Percentiles rank a stretch among this genome's conserved stretches.
These are phyloP conservation scores for Paramormyrops hopkinsi DNA, from an alignment of 2,797 vertebrate species.

Conservation along the genomic window DNA sequence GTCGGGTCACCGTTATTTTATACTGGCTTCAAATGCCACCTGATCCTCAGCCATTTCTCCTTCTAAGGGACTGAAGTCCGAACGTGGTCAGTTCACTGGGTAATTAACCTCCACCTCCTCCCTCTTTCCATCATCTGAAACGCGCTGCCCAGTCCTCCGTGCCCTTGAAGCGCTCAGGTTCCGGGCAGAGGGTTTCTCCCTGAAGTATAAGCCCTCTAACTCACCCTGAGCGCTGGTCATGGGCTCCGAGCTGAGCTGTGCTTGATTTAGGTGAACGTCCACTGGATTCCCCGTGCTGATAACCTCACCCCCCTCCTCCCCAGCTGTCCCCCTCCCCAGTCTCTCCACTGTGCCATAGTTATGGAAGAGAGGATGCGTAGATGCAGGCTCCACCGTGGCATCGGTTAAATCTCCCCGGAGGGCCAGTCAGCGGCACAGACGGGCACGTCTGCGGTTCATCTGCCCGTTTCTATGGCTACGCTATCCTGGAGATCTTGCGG, in stretches of 20 bases:
- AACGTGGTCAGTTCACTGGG: neutral
- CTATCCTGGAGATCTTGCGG: neutral
- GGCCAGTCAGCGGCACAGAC: neutral
- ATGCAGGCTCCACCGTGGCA: neutral
- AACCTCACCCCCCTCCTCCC: neutral
- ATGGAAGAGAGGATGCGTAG: neutral
- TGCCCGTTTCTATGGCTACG: constrained; percentile 4
- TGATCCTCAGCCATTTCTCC: neutral
- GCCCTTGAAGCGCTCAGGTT: neutral
- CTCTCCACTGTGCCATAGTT: neutral
- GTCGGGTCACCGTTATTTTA: neutral
- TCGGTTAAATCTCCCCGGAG: neutral
- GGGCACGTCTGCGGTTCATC: neutral
- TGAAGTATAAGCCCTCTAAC: neutral
- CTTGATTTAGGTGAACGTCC: neutral
- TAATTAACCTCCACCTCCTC: neutral
- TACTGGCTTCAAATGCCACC: neutral
- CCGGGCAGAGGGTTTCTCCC: neutral
- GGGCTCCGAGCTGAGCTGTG: neutral
- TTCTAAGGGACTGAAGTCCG: neutral
- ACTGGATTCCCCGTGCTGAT: neutral
- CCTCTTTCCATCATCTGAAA: neutral
- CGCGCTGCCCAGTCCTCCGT: neutral
- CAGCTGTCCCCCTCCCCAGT: neutral
- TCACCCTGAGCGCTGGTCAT: neutral